phyloP scores from a whole-genome alignment of 2,113 vertebrate genomes.

The Stercorarius parasiticus region DNA sequence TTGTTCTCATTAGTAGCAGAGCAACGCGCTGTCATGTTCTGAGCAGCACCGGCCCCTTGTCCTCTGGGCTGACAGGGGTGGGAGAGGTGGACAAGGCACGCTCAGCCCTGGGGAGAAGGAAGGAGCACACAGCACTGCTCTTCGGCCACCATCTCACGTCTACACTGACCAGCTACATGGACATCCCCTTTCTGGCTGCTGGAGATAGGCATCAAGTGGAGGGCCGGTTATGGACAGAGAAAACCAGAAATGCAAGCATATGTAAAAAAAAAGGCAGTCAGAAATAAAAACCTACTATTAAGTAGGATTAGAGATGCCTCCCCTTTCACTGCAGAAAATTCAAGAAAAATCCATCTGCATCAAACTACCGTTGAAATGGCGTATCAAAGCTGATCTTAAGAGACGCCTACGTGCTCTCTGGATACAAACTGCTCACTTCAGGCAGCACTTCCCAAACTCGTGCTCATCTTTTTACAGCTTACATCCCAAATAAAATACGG shows the following conservation, averaged over 20 bases:
- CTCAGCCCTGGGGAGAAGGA: not conserved
- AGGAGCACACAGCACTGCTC: rapidly evolving
- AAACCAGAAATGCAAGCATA: not conserved
- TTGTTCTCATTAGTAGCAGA: not conserved
- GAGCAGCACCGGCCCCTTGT: not conserved
- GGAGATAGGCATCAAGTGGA: rapidly evolving
- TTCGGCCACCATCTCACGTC: not conserved
- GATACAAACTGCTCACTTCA: not conserved
- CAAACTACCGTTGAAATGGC: not conserved
- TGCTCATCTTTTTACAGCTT: not conserved
- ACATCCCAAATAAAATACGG: not conserved
- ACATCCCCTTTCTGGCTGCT: not conserved
- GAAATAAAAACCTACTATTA: not conserved
- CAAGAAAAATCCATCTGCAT: not conserved
- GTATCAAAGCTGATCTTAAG: not conserved
- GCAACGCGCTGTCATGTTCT: not conserved
- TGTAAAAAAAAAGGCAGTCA: not conserved
- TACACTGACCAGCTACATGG: not conserved
- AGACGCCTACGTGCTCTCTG: not conserved
- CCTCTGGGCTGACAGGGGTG: not conserved
- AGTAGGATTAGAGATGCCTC: not conserved
- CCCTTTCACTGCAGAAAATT: not conserved
- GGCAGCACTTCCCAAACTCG: not conserved
- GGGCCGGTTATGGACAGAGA: not conserved
- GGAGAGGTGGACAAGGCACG: not conserved